Evolutionary conservation across 2,888 invertebrate species (phyloP), one percentile per base, ranked within the genome.

Genomic region (Buathra laborator): DNA sequence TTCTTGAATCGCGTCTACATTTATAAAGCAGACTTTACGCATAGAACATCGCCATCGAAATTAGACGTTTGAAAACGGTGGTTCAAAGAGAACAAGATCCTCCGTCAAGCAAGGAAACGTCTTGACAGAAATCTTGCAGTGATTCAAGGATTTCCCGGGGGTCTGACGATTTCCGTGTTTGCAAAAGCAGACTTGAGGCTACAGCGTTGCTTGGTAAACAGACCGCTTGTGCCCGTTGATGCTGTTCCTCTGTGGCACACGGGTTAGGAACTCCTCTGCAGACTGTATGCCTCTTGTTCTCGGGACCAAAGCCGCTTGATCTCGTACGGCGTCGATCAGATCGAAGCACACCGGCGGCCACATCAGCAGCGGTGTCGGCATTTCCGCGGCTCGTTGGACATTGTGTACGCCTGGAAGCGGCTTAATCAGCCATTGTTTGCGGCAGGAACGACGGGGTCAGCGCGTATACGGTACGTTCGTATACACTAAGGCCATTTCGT

Each of bases 361-460:
- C 79, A 79, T 79, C 82, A 78, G 81, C 81, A 76, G 43, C 66
- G 66, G 76, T 76, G 83, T 66, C 76, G 81, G 83, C 72, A 74
- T 44, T 62, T 68, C 74, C 59, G 80, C 72, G 56, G 88, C 86
- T 88, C 82, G 74, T 70, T 82, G 81, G 89, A 90, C 91, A 90
- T 88, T 91, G 91, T 90, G 89, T 89, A 89, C 90, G 88, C 89
- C 90, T 89, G 89, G 90, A 91, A 90, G 92, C 91, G 90, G 91
- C 91, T 92, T 92, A 92, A 92, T 92, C 92, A 92, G 89, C 90
- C 88, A 92, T 91, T 92, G 91, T 90, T 87, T 87, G 88, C 87
- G 74, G 74, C 78, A 76, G 44, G 80, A 72, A 84, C 68, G 81
- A 78, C 84, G 84, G 81, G 70, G 78, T 85, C 82, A 85, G 78